Percentiles rank a stretch among this genome's conserved stretches.
Evolutionary conservation across 2,113 vertebrate species (phyloP).

Genomic region (Typhlomys cinereus): DNA sequence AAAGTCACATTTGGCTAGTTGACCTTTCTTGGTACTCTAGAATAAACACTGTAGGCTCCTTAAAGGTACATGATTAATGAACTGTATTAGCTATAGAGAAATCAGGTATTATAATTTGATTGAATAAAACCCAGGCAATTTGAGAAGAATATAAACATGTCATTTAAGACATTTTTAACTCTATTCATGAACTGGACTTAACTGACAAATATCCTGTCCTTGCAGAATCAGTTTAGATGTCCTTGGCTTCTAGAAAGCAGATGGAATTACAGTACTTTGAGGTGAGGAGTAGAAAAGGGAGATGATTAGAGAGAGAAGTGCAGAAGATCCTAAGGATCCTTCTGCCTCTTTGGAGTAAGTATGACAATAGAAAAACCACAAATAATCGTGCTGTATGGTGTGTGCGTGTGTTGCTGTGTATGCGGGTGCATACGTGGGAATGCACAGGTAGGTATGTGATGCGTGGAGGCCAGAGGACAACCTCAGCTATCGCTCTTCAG

Average conservation of each 20-base stretch:
- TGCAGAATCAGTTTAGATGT: background rate
- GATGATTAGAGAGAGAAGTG: background rate
- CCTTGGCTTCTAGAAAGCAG: background rate
- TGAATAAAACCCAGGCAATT: slow-evolving; percentile 13
- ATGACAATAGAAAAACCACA: slow-evolving; percentile 8
- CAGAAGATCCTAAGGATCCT: background rate
- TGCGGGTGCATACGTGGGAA: background rate
- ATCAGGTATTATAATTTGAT: slow-evolving; percentile 36
- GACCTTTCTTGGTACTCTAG: background rate
- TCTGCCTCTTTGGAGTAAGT: background rate
- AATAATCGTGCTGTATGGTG: background rate
- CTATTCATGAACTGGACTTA: slow-evolving; percentile 25
- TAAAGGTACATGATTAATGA: slow-evolving; percentile 38
- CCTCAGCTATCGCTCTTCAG: background rate
- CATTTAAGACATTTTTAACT: slow-evolving; percentile 25
- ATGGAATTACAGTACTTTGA: background rate
- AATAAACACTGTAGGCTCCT: slow-evolving; percentile 4
- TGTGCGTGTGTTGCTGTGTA: background rate
- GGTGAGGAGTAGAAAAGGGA: background rate
- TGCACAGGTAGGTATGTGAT: too few species aligned
- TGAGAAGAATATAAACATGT: background rate
- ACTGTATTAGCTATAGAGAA: background rate
- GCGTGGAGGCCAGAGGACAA: background rate
- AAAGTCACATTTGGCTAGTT: slow-evolving; percentile 26
- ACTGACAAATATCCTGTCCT: background rate